Evolutionary conservation across 2,797 vertebrate genomes (phyloP), one percentile per base, ranked within the genome.

Genomic region (Microctenopoma stevenorrisi): DNA sequence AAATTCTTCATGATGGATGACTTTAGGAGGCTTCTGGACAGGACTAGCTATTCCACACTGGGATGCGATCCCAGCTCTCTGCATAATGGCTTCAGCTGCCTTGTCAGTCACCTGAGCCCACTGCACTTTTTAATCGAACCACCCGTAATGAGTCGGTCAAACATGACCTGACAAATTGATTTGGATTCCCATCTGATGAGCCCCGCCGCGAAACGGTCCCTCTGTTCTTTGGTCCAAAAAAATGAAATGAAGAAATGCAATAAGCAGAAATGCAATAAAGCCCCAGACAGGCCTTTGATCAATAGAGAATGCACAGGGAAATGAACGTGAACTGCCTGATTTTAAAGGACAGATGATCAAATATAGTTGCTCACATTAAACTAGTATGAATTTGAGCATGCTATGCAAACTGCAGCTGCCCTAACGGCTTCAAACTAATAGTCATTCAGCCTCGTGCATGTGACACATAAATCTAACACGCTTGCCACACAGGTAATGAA

Each of bases 91-190:
- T 89, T 85, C 93, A 93, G 92, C 92, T 93, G 91, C 86, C 85
- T 72, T 83, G 90, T 94, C 91, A 90, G 86, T 93, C 92, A 92
- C 89, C 85, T 88, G 89, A 91, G 70, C 81, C 81, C 71, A 74
- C 71, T 78, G 49, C 44, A 52, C 76, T 76, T 79, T 91, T 91
- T 87, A 87, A 91, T 91, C 81, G 71, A 89, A 91, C 79, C 68
- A 65, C 72, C 87, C 84, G 88, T 87, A 86, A 92, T 90, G 86
- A 88, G 76, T 88, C 74, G 58, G 72, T 90, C 86, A 76, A 88
- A 88, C 80, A 72, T 61, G 85, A 92, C 77, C 85, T 91, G 89
- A 92, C 91, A 90, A 93, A 94, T 93, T 91, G 89, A 93, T 91
- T 90, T 92, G 88, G 89, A 92, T 88, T 84, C 78, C 64, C 83